Percentiles rank a stretch among this genome's conserved stretches.
These are phyloP conservation scores for Entomobrya proxima DNA, from an alignment of 2,888 invertebrate genomes.

Conservation along the genomic window DNA sequence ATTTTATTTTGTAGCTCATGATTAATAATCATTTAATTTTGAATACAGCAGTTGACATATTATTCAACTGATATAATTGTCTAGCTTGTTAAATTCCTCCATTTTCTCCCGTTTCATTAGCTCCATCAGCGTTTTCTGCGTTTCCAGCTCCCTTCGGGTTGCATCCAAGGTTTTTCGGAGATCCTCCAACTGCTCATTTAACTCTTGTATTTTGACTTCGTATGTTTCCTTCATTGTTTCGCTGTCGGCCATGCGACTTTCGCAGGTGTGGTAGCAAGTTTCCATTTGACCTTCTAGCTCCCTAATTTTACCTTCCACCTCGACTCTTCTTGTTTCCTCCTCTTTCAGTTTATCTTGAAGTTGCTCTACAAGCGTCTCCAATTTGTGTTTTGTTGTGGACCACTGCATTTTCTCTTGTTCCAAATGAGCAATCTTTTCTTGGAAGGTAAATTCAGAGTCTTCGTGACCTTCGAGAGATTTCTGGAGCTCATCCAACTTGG, in stretches of 20 bases:
- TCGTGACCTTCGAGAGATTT: background rate
- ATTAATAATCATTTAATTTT: too few relatives aligned
- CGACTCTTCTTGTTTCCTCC: constrained; percentile 1
- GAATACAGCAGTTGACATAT: too few relatives aligned
- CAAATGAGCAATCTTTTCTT: background rate
- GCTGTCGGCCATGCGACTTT: constrained; percentile 7
- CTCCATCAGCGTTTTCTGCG: constrained; percentile 29
- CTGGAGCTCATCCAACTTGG: background rate
- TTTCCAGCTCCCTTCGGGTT: constrained; percentile 24
- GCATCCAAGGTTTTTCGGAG: constrained; percentile 8
- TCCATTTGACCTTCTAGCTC: constrained; percentile 38
- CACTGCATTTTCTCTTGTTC: constrained; percentile 1
- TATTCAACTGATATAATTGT: constrained; percentile 21
- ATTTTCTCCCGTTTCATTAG: constrained; percentile 19
- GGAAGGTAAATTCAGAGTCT: background rate
- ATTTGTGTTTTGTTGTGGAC: background rate
- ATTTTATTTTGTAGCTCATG: too few relatives aligned
- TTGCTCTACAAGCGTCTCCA: background rate
- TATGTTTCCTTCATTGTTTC: constrained; percentile 43
- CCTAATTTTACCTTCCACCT: constrained; percentile 27
- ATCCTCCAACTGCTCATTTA: constrained; percentile 5
- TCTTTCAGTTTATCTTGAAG: constrained; percentile 1
- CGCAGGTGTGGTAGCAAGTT: constrained; percentile 28
- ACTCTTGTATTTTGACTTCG: constrained; percentile 47
- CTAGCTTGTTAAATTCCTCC: background rate